Conservation (phyloP, 92 coral and sea anemone species). For the Epizoanthus rinbou region DNA sequence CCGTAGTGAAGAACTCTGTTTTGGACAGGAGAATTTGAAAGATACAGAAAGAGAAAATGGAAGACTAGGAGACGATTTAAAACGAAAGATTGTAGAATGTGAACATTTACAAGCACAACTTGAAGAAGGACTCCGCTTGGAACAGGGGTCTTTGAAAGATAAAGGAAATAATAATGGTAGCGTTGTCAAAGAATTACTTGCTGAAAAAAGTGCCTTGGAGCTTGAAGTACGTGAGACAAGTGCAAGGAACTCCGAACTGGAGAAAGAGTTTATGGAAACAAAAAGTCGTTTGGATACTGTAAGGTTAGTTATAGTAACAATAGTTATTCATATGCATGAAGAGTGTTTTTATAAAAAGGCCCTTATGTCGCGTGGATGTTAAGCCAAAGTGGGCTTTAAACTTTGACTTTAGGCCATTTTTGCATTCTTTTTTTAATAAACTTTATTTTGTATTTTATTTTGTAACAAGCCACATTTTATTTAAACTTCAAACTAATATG, state of each 20-base stretch:
- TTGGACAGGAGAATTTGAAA: background rate
- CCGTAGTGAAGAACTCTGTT: background rate
- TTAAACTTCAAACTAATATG: too few relatives aligned
- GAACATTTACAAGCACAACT: background rate
- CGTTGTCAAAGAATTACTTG: conserved; percentile 40
- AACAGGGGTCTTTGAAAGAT: background rate
- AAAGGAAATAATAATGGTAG: conserved; percentile 10
- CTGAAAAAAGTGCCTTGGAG: conserved; percentile 37
- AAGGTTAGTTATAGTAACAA: background rate
- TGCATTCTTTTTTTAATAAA: too few relatives aligned
- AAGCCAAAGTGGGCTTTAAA: too few relatives aligned
- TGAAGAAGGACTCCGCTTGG: background rate
- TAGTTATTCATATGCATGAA: background rate
- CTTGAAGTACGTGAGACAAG: conserved; percentile 15
- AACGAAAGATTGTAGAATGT: background rate
- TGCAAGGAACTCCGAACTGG: conserved; percentile 36
- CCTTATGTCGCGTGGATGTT: too few relatives aligned
- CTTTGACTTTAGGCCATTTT: too few relatives aligned
- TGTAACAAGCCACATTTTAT: too few relatives aligned
- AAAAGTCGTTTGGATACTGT: conserved; percentile 1
- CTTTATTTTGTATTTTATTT: too few relatives aligned
- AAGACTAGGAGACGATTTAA: background rate
- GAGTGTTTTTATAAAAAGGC: too few relatives aligned
- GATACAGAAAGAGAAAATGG: background rate
- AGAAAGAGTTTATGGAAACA: conserved; percentile 36